Percentiles rank a stretch among this genome's conserved stretches.
These are phyloP conservation scores for Rhaphigaster nebulosa DNA, from an alignment of 2,888 invertebrate genomes.

Conservation along the genomic window DNA sequence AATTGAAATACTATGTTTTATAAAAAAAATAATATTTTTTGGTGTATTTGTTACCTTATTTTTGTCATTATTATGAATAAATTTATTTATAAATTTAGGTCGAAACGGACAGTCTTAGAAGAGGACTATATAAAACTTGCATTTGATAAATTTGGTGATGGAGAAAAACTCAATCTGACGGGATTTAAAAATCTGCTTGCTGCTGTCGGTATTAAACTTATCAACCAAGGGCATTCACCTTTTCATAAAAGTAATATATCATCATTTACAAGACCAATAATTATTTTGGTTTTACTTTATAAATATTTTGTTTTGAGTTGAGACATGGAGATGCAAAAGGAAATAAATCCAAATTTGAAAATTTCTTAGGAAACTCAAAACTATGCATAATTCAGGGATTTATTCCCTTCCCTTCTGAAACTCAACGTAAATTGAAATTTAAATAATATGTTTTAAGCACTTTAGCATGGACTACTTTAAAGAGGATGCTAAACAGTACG, in stretches of 20 bases:
- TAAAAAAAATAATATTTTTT: not conserved
- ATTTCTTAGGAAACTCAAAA: too few species aligned
- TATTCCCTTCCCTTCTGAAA: too few species aligned
- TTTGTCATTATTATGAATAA: not conserved
- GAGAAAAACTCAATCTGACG: conserved; percentile 74
- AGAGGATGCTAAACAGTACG: too few species aligned
- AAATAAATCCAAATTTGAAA: too few species aligned
- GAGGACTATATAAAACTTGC: conserved; percentile 77
- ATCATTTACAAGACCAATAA: not conserved
- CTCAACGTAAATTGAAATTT: too few species aligned
- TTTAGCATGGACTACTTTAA: too few species aligned
- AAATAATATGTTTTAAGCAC: too few species aligned
- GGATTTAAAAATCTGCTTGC: conserved; percentile 80
- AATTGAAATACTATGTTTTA: too few species aligned
- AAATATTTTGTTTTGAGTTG: too few species aligned
- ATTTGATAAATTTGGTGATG: conserved; percentile 78
- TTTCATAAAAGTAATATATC: conserved; percentile 49
- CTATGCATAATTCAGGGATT: too few species aligned
- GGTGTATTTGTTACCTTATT: not conserved
- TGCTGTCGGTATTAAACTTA: conserved; percentile 69
- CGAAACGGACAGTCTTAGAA: conserved; percentile 67
- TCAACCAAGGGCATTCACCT: conserved; percentile 39
- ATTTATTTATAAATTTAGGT: not conserved
- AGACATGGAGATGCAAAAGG: too few species aligned
- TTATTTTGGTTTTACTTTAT: not conserved